A percentile compares a stretch with the other conserved stretches of the same genome.
Conservation (phyloP, 2,797 vertebrate species). For the Danionella dracula region DNA sequence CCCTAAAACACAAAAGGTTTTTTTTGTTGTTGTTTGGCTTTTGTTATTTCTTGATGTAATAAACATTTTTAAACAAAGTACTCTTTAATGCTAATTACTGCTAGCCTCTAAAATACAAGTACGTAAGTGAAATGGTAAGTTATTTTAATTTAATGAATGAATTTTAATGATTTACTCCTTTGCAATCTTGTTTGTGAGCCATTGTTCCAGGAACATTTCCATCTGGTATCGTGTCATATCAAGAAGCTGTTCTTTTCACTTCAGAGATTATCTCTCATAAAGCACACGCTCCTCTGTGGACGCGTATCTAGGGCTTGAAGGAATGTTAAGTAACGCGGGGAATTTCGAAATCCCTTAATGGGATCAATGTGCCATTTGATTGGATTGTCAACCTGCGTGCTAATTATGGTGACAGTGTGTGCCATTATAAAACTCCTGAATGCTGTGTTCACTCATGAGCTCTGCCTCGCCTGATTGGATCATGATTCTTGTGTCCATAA, state of each 20-base stretch:
- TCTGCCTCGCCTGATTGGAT: slow-evolving; percentile 5
- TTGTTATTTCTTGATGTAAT: too few relatives aligned
- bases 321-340: neutral
- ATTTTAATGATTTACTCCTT: neutral
- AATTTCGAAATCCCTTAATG: slow-evolving; percentile 1
- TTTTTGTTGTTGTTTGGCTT: too few relatives aligned
- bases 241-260: neutral
- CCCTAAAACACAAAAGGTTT: too few relatives aligned
- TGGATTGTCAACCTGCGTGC: slow-evolving; percentile 2
- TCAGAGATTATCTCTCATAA: neutral
- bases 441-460: neutral
- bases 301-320: neutral
- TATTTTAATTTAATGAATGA: slow-evolving; percentile 7
- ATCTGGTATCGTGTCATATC: neutral
- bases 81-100: slow-evolving; percentile 12
- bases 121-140: neutral
- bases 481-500: slow-evolving; percentile 12
- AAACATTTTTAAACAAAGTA: too few relatives aligned
- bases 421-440: slow-evolving; percentile 12
- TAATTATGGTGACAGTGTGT: slow-evolving; percentile 6
- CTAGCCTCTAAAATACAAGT: neutral
- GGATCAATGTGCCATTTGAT: slow-evolving; percentile 8
- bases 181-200: neutral
- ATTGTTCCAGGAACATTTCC: neutral
- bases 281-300: neutral